These are phyloP conservation scores for Abramis brama DNA, from an alignment of 2,113 vertebrate species.

Conservation along the genomic window DNA sequence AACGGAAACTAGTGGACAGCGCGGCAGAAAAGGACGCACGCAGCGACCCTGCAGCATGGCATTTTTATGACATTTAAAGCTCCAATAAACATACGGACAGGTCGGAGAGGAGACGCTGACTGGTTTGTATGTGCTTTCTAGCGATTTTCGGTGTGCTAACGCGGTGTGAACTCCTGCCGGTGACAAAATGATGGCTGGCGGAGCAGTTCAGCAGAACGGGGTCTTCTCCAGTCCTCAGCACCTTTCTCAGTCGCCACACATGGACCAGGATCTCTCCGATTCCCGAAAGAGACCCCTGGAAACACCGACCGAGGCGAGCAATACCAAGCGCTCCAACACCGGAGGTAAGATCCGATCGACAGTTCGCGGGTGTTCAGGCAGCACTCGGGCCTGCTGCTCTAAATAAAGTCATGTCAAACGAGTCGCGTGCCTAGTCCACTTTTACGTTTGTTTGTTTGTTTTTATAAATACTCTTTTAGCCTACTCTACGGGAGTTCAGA, in stretches of 20 bases:
- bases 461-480: neutral
- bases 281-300: slow-evolving; percentile 86
- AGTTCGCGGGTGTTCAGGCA: neutral
- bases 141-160: slow-evolving; percentile 50
- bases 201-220: slow-evolving; percentile 78
- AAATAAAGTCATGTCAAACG: slow-evolving; percentile 10
- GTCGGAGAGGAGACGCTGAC: slow-evolving; percentile 30
- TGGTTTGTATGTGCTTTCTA: slow-evolving; percentile 42
- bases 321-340: slow-evolving; percentile 86
- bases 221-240: slow-evolving; percentile 70
- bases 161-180: slow-evolving; percentile 60
- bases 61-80: slow-evolving; percentile 50
- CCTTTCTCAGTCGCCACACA: slow-evolving; percentile 76
- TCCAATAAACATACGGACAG: slow-evolving; percentile 19
- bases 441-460: neutral
- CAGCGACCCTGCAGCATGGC: slow-evolving; percentile 56
- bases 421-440: neutral
- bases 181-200: slow-evolving; percentile 77
- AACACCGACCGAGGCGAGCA: slow-evolving; percentile 83
- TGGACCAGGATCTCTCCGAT: slow-evolving; percentile 83
- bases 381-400: slow-evolving; percentile 31
- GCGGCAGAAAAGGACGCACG: slow-evolving; percentile 52
- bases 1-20: slow-evolving; percentile 45
- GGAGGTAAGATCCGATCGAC: slow-evolving; percentile 76
- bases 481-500: neutral